phyloP scores from a whole-genome alignment of 1,140 invertebrate genomes.

The Onthophagus taurus region DNA sequence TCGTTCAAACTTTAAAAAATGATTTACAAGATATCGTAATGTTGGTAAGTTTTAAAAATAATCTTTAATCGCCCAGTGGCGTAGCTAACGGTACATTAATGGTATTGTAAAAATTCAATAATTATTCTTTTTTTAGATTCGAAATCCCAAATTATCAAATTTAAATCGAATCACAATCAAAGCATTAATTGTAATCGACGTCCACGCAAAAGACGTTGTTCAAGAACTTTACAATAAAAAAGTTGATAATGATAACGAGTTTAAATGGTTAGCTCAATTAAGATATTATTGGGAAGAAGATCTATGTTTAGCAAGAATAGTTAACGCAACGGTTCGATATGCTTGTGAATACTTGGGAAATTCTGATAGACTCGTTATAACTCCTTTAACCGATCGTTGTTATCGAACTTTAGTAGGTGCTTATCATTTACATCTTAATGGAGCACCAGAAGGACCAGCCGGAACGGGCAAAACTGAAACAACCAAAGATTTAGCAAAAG shows the following conservation, averaged over 20 bases:
- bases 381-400: conserved; percentile 73
- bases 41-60: conserved; percentile 35
- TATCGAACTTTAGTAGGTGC: conserved; percentile 83
- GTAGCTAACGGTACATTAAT: too few species aligned
- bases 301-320: conserved; percentile 69
- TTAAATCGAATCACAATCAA: conserved; percentile 68
- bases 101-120: not conserved
- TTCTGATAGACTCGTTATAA: conserved; percentile 65
- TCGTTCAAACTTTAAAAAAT: conserved; percentile 29
- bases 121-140: conserved; percentile 1
- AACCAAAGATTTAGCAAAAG: conserved; percentile 77
- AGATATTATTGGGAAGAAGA: conserved; percentile 86
- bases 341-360: conserved; percentile 89
- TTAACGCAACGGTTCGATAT: conserved; percentile 76
- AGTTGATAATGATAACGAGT: conserved; percentile 66
- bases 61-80: too few species aligned
- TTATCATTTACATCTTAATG: conserved; percentile 77
- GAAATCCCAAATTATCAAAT: conserved; percentile 44
- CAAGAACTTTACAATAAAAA: conserved; percentile 60
- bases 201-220: conserved; percentile 84
- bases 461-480: conserved; percentile 48
- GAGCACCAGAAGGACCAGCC: conserved; percentile 76
- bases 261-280: conserved; percentile 84
- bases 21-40: conserved; percentile 57
- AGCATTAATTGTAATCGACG: conserved; percentile 83